phyloP scores from a whole-genome alignment of 2,113 vertebrate species.

The Panurus biarmicus region DNA sequence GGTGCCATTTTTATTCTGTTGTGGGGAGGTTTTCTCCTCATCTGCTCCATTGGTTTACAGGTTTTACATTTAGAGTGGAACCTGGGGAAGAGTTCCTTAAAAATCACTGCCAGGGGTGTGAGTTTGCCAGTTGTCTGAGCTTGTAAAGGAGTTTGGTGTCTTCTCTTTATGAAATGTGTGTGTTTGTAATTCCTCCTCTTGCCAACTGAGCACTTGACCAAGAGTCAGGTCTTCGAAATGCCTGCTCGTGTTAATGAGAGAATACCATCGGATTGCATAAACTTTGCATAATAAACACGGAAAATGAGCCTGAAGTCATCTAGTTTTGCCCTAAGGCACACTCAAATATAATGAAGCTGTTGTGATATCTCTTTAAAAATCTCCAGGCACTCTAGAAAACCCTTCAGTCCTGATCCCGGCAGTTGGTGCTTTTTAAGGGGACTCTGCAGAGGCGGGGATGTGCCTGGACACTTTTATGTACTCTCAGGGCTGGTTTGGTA shows the following conservation, averaged over 20 bases:
- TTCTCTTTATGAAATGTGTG: too few relatives aligned
- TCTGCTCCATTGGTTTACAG: not conserved
- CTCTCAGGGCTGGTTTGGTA: not conserved
- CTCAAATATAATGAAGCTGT: not conserved
- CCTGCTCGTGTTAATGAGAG: not conserved
- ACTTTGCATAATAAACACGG: not conserved
- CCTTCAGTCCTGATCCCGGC: too few relatives aligned
- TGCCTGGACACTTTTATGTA: not conserved
- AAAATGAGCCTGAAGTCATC: not conserved
- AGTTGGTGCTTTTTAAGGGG: too few relatives aligned
- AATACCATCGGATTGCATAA: not conserved
- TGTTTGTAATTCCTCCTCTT: not conserved
- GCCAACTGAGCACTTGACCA: not conserved
- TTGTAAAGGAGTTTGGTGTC: not conserved
- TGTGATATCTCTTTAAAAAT: not conserved
- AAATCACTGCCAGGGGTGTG: not conserved
- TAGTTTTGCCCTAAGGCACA: not conserved
- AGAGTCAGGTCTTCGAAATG: not conserved
- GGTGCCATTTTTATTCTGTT: not conserved
- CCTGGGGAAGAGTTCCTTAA: accelerated
- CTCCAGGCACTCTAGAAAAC: not conserved
- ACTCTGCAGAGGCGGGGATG: not conserved
- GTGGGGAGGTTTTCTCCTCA: not conserved
- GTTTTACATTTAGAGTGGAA: not conserved
- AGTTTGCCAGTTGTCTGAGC: not conserved